These are phyloP conservation scores for Cataglyphis cursor DNA, from an alignment of 2,888 invertebrate genomes.

Conservation along the genomic window DNA sequence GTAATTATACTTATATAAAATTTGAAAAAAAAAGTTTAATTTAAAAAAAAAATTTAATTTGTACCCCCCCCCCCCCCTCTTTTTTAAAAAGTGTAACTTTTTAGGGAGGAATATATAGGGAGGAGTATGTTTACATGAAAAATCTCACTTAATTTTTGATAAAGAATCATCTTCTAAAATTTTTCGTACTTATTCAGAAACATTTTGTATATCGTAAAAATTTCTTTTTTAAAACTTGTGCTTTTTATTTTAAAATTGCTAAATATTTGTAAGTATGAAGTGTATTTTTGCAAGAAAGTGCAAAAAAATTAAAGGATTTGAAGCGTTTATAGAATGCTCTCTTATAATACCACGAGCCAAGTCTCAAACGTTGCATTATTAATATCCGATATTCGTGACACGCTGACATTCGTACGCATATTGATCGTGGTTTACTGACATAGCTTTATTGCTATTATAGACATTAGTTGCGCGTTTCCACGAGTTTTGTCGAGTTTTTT, in stretches of 20 bases:
- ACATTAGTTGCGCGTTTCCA: constrained; percentile 10
- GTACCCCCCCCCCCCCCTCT: too few species aligned
- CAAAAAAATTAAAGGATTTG: constrained; percentile 14
- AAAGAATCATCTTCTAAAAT: too few species aligned
- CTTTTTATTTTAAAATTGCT: constrained; percentile 14
- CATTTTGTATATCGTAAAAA: not conserved
- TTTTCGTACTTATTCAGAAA: too few species aligned
- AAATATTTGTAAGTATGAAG: not conserved
- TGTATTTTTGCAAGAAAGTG: constrained; percentile 21
- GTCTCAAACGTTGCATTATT: constrained; percentile 63
- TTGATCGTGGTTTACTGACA: constrained; percentile 75
- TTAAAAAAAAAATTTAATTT: too few species aligned
- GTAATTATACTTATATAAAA: too few species aligned
- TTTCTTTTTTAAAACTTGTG: not conserved
- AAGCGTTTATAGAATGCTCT: constrained; percentile 8
- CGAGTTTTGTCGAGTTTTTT: not conserved
- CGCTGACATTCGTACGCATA: constrained; percentile 78
- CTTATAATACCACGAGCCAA: constrained; percentile 8
- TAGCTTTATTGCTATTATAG: constrained; percentile 56
- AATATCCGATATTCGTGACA: constrained; percentile 71
- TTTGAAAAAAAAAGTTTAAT: too few species aligned
- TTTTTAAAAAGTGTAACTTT: too few species aligned
- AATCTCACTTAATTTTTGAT: too few species aligned
- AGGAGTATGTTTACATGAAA: too few species aligned
- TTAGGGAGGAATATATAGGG: too few species aligned